These are phyloP conservation scores for Cosmia pyralina DNA, from an alignment of 2,888 invertebrate genomes.

Conservation along the genomic window DNA sequence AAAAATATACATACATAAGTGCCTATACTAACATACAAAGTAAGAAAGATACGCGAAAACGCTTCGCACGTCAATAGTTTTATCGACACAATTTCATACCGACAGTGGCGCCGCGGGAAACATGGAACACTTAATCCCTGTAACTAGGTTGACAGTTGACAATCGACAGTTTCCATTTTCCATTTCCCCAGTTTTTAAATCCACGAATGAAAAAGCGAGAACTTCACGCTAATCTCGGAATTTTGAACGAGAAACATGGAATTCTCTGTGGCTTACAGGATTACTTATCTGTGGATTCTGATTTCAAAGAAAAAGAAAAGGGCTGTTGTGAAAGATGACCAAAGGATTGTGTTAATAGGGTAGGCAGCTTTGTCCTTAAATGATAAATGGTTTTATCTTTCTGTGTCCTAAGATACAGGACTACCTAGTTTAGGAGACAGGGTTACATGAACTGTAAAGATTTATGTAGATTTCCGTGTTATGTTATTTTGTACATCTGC, in stretches of 20 bases:
- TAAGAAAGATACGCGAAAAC: too few species aligned
- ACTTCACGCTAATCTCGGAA: neutral
- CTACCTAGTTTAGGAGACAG: too few species aligned
- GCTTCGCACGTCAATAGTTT: neutral
- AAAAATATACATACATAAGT: too few species aligned
- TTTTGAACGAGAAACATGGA: slow-evolving; percentile 16
- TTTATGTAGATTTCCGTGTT: too few species aligned
- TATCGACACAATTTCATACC: neutral
- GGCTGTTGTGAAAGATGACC: neutral
- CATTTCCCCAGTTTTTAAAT: slow-evolving; percentile 4
- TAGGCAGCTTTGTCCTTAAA: neutral
- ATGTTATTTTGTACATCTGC: too few species aligned
- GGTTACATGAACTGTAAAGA: too few species aligned
- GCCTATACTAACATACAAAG: too few species aligned
- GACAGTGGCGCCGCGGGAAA: neutral
- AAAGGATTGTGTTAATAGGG: neutral
- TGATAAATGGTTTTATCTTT: too few species aligned
- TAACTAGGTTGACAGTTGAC: slow-evolving; percentile 23
- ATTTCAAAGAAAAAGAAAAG: slow-evolving; percentile 1
- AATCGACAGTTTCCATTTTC: slow-evolving; percentile 15
- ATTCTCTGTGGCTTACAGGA: slow-evolving; percentile 1
- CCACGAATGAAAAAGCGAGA: slow-evolving; percentile 5
- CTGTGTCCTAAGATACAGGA: too few species aligned
- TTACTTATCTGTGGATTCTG: slow-evolving; percentile 1
- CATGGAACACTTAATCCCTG: neutral